Base-by-base conservation (phyloP, 2,797 vertebrate species). In the Hydrolagus colliei region DNA sequence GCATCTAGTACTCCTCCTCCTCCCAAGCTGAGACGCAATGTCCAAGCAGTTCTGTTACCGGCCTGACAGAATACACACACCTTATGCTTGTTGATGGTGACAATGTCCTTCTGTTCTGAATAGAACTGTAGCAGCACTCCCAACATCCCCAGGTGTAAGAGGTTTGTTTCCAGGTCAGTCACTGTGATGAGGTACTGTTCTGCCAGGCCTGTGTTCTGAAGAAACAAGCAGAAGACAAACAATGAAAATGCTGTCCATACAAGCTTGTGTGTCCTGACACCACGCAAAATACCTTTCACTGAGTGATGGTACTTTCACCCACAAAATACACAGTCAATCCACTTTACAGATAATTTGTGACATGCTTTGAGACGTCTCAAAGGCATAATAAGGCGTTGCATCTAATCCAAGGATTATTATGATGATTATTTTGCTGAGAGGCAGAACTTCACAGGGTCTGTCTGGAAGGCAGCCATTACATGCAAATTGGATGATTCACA, bases 101-200 rank as follows among this genome's bases (percentile, higher is more conserved):
- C 92, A n/a, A 92, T 91, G 88, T 98, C 95, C 87, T 96, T 98
- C 87, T 97, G 95, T 79, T 89, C 88, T 0, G 95, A 91, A 90
- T 97, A 99, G 90, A 97, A 97, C 88, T 97, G 95, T 16, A 97
- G 92, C 89, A 96, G 93, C 86, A 96, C 92, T 1, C 96, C 98
- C 86, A 99, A 89, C 94, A 98, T 92, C 59, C 91, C 94, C 32
- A 96, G 90, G 0, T 93, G 95, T 86, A 89, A 94, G 72, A 95
- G 93, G 92, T 89, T 96, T 89, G 96, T 95, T 41, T 99, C 97
- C 68, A 98, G 91, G 88, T 92, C 93, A 86, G 99, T 89, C 88
- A 98, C 91, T 20, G 95, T 95, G 78, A 93, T 92, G 0, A 99
- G 91, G 89, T 97, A 98, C 88, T 97, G 92, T 86, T 96, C 96